These are phyloP conservation scores for Nemotelus nigrinus DNA, from an alignment of 2,888 invertebrate species.

Conservation along the genomic window DNA sequence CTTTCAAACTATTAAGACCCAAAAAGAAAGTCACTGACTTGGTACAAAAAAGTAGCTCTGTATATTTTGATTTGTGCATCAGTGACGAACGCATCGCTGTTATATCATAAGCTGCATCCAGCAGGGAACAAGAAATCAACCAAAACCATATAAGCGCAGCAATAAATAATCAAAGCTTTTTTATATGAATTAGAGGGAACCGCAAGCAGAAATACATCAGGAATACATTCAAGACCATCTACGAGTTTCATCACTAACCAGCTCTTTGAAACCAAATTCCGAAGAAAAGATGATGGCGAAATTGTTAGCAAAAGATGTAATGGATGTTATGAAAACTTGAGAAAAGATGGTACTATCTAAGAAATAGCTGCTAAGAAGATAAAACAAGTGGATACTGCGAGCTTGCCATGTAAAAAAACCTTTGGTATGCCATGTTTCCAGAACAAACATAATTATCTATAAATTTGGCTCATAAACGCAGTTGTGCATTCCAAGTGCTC, in stretches of 20 bases:
- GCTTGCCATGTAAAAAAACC: conserved; percentile 11
- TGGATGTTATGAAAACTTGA: conserved; percentile 3
- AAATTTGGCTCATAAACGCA: not conserved
- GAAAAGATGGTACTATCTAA: not conserved
- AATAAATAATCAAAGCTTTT: not conserved
- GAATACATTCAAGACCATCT: conserved; percentile 10
- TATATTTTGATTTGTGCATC: conserved; percentile 7
- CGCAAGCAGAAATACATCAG: not conserved
- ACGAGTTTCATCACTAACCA: not conserved
- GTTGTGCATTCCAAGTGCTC: not conserved
- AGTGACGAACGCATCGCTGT: conserved; percentile 3
- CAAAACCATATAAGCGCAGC: conserved; percentile 13
- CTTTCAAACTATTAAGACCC: conserved; percentile 2
- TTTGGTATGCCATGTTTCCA: conserved; percentile 12
- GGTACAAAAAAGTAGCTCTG: not conserved
- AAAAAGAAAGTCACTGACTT: not conserved
- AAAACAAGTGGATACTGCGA: conserved; percentile 9
- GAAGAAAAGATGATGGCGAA: not conserved
- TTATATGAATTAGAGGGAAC: not conserved
- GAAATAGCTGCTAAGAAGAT: conserved; percentile 6
- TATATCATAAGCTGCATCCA: conserved; percentile 9
- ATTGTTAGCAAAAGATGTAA: not conserved
- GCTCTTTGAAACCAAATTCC: not conserved
- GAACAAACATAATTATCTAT: not conserved
- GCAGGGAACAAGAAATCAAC: conserved; percentile 6